A percentile compares a stretch with the other conserved stretches of the same genome.
These are phyloP conservation scores for Philaenus spumarius DNA, from an alignment of 1,140 invertebrate species.

Conservation along the genomic window DNA sequence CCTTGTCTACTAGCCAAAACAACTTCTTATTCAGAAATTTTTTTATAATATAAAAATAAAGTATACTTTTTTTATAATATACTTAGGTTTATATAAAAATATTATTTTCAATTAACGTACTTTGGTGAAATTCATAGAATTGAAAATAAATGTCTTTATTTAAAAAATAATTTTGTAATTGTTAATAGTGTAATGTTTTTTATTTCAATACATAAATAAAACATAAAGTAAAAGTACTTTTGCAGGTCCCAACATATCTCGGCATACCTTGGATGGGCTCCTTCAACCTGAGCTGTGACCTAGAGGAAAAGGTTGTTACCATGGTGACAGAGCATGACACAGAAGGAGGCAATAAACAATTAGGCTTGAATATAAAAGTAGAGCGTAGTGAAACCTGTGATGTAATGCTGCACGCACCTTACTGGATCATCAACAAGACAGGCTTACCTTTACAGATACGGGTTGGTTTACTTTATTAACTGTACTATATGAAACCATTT, in stretches of 20 bases:
- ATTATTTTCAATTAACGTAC: too few species aligned
- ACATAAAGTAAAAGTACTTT: slow-evolving; percentile 3
- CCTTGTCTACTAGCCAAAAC: too few species aligned
- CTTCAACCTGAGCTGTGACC: slow-evolving; percentile 58
- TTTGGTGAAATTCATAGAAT: too few species aligned
- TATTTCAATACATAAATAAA: too few species aligned
- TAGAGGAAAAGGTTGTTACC: slow-evolving; percentile 57
- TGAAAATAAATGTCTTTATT: too few species aligned
- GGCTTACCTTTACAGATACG: slow-evolving; percentile 67
- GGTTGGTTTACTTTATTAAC: slow-evolving; percentile 49
- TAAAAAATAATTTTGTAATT: too few species aligned
- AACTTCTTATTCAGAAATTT: too few species aligned
- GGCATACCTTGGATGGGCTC: slow-evolving; percentile 61
- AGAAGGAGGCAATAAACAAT: slow-evolving; percentile 56
- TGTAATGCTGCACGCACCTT: slow-evolving; percentile 69
- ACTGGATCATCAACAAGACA: slow-evolving; percentile 91
- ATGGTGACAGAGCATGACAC: slow-evolving; percentile 60
- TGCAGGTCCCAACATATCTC: slow-evolving; percentile 54
- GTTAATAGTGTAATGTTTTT: too few species aligned
- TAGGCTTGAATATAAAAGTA: slow-evolving; percentile 58
- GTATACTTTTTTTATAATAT: too few species aligned
- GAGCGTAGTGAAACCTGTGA: slow-evolving; percentile 52
- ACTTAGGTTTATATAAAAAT: too few species aligned
- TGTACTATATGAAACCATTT: too few species aligned
- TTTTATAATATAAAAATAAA: too few species aligned